Percentiles rank a stretch among this genome's conserved stretches.
phyloP scores from a whole-genome alignment of 2,797 vertebrate species.

The Notolabrus celidotus region DNA sequence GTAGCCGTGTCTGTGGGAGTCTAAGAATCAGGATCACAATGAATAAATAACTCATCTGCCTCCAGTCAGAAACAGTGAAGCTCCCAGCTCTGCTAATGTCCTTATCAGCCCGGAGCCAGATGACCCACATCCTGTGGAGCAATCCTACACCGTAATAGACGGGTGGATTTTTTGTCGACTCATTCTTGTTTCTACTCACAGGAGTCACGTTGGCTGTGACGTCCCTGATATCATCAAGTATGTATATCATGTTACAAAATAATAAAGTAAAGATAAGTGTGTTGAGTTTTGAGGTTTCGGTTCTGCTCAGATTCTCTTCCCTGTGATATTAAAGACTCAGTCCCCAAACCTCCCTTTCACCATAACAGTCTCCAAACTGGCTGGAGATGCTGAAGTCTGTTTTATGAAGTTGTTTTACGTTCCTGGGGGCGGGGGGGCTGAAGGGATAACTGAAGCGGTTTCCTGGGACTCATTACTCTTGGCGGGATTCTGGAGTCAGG shows the following conservation, averaged over 20 bases:
- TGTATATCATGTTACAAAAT: too few species aligned
- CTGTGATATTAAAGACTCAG: constrained; percentile 18
- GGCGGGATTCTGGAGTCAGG: constrained; percentile 69
- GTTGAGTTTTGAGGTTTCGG: constrained; percentile 41
- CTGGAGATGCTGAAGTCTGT: constrained; percentile 55
- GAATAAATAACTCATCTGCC: constrained; percentile 14
- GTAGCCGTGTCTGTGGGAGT: background rate
- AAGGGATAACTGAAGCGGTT: constrained; percentile 57
- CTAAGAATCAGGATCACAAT: constrained; percentile 24
- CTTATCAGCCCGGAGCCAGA: constrained; percentile 43
- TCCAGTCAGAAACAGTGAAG: constrained; percentile 1
- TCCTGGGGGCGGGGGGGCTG: constrained; percentile 34
- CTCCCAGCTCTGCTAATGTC: constrained; percentile 20
- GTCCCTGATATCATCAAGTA: constrained; percentile 42
- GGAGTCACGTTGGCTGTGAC: constrained; percentile 12
- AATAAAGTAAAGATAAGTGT: too few species aligned
- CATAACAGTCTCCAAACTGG: constrained; percentile 42
- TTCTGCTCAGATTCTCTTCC: constrained; percentile 59
- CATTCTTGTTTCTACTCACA: constrained; percentile 37
- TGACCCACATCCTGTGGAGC: constrained; percentile 45
- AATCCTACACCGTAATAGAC: constrained; percentile 54
- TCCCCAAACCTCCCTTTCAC: constrained; percentile 17
- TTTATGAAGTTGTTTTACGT: constrained; percentile 64
- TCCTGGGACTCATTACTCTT: constrained; percentile 72
- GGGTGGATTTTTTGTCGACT: constrained; percentile 40